Base-by-base conservation (phyloP, 2,797 vertebrate species). In the Pithecia hirsuta region DNA sequence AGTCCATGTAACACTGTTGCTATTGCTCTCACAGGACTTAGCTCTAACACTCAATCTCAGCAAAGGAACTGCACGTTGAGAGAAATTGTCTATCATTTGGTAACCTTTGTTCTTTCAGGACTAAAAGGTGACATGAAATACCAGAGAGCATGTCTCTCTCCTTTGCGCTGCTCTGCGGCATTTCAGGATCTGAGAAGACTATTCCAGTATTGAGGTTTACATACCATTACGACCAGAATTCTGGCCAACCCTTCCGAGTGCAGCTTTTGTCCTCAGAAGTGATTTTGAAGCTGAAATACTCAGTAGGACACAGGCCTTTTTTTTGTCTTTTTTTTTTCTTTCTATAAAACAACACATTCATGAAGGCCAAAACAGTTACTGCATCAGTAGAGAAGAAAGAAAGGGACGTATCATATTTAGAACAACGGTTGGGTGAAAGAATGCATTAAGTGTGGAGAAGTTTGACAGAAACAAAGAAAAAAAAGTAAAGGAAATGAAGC, bases 1-100 rank as follows among this genome's bases (percentile, higher is more conserved):
- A 92, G 33, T 28, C 33, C 22, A 48, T 61, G 64, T 93, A 79
- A 57, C 22, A 64, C 61, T 8, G 9, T 46, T 86, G 33, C 64
- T 87, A 36, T 12, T 59, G 30, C 44, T 92, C 41, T 96, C 57
- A n/a, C 8, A 50, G 36, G 67, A 86, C 33, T 96, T 61, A 70
- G 30, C 94, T 92, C 79, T 95, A 55, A 95, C 78, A 70, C 79
- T 97, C 70, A 96, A 96, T 83, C 72, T 91, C 61, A 95, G 33
- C 88, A 92, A 94, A 96, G 76, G 78, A 93, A 74, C 79, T 93
- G 17, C 12, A 22, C 59, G 92, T 96, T 84, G 83, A 95, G 46
- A 78, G 26, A 95, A 96, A 97, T 87, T 39, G 2, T 88, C 61
- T 89, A 48, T 67, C 93, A 44, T 44, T 89, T 93, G 81, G 67